Conservation (phyloP, 2,888 invertebrate species). For the Spilosoma lubricipeda region DNA sequence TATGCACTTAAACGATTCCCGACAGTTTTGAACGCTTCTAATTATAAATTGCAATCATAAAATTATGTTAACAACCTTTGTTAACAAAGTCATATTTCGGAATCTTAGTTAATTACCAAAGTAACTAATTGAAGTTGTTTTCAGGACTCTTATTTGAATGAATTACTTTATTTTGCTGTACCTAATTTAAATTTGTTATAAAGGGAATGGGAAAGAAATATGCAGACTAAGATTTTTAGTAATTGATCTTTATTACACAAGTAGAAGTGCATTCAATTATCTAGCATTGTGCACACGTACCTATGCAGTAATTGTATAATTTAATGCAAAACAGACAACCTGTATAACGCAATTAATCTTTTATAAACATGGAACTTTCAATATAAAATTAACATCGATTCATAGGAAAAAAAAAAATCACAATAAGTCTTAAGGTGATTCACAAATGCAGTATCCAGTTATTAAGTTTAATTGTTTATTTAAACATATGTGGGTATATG, state of each 20-base stretch:
- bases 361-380: background rate
- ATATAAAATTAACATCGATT: background rate
- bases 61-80: background rate
- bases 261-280: background rate
- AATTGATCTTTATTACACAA: background rate
- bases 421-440: background rate
- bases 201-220: background rate
- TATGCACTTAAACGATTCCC: background rate
- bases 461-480: background rate
- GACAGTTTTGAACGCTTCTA: background rate
- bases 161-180: background rate
- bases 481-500: background rate
- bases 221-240: background rate
- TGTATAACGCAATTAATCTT: background rate
- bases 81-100: background rate
- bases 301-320: background rate
- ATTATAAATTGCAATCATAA: background rate
- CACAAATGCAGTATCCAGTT: background rate
- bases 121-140: background rate
- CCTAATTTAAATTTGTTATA: background rate
- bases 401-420: conserved; percentile 6
- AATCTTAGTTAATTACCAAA: background rate
- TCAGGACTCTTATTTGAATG: background rate
- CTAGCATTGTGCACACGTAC: background rate
- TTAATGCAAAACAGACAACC: background rate